phyloP scores from a whole-genome alignment of 2,888 invertebrate species.

The Diloba caeruleocephala region DNA sequence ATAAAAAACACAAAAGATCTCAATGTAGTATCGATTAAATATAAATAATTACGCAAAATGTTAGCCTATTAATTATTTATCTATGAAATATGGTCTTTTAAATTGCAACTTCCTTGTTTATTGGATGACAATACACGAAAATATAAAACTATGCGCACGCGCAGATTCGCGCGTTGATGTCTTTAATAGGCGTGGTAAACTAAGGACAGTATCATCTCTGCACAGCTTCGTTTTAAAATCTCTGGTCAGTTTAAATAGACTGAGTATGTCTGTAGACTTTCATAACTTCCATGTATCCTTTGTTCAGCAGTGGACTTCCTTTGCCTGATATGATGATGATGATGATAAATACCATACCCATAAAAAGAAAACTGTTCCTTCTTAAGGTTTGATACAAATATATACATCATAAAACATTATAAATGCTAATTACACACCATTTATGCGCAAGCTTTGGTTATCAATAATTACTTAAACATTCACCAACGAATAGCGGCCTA shows the following conservation, averaged over 20 bases:
- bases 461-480: conserved; percentile 39
- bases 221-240: conserved; percentile 2
- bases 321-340: too few species aligned
- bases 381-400: conserved; percentile 31
- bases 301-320: too few species aligned
- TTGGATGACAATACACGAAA: conserved; percentile 7
- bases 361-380: conserved; percentile 46
- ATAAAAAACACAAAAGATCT: too few species aligned
- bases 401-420: conserved; percentile 33
- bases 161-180: conserved; percentile 66
- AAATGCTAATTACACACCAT: conserved; percentile 43
- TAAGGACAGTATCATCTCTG: conserved; percentile 5
- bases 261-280: conserved; percentile 29
- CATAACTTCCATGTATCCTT: conserved; percentile 37
- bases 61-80: too few species aligned
- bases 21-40: too few species aligned
- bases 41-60: too few species aligned
- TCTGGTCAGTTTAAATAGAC: conserved; percentile 9
- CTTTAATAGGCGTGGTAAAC: conserved; percentile 57
- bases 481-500: conserved; percentile 5
- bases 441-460: conserved; percentile 32
- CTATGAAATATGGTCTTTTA: too few species aligned
- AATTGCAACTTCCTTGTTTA: too few species aligned
- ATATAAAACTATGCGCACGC: conserved; percentile 46
- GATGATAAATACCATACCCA: conserved; percentile 19